Conservation (phyloP, 1,140 invertebrate genomes). For the Philaenus spumarius region DNA sequence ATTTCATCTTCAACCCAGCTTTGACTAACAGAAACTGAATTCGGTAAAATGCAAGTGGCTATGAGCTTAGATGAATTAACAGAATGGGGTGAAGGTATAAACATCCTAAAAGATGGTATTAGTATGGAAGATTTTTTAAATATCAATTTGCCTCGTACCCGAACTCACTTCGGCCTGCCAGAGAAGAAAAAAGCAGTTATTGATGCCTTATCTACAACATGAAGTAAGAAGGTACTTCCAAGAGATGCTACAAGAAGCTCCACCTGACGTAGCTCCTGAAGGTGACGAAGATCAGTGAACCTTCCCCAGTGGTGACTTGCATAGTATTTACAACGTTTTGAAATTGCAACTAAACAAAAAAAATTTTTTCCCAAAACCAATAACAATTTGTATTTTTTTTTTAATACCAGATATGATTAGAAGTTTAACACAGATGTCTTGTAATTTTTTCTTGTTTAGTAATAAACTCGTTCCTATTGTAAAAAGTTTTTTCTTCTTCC, state of each 20-base stretch:
- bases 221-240: slow-evolving; percentile 1
- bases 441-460: not conserved
- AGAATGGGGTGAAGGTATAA: slow-evolving; percentile 2
- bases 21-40: not conserved
- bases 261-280: not conserved
- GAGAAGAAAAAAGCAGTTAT: not conserved
- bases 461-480: not conserved
- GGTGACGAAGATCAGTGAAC: not conserved
- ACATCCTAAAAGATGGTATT: not conserved
- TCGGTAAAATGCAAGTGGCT: not conserved
- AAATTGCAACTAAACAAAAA: not conserved
- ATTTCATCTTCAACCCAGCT: slow-evolving; percentile 5
- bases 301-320: not conserved
- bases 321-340: not conserved
- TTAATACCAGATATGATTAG: too few species aligned
- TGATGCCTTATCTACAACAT: slow-evolving; percentile 1
- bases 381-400: too few species aligned
- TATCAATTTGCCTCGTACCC: not conserved
- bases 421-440: too few species aligned
- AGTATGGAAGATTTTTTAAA: not conserved
- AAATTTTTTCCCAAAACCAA: slow-evolving; percentile 1
- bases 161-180: not conserved
- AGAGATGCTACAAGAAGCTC: not conserved
- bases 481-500: not conserved
- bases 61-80: not conserved